A percentile compares a stretch with the other conserved stretches of the same genome.
These are phyloP conservation scores for Austrolebias charrua DNA, from an alignment of 2,797 vertebrate genomes.

Conservation along the genomic window DNA sequence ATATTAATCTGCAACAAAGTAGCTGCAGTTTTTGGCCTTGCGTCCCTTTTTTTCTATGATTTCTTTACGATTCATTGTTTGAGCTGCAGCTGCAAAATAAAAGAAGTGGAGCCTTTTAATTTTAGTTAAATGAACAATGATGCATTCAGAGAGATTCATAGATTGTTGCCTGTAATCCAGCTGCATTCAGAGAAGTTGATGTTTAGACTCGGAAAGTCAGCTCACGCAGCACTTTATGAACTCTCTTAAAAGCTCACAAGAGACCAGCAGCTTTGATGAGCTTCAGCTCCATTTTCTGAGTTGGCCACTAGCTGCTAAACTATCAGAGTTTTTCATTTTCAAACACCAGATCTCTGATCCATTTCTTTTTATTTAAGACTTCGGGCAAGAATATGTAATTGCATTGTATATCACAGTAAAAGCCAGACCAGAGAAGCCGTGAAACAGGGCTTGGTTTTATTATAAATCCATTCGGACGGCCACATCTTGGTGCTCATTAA, in stretches of 20 bases:
- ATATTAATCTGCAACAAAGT: background rate
- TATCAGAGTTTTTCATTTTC: conserved; percentile 32
- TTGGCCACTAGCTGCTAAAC: conserved; percentile 29
- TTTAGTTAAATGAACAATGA: conserved; percentile 8
- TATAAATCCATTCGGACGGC: conserved; percentile 28
- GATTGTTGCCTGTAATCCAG: conserved; percentile 16
- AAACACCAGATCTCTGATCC: conserved; percentile 15
- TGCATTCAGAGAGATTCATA: conserved; percentile 3
- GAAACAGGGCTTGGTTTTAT: conserved; percentile 25
- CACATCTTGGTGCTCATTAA: conserved; percentile 32
- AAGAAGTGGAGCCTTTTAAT: conserved; percentile 1
- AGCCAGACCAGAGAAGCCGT: conserved; percentile 25
- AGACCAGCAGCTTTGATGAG: conserved; percentile 46
- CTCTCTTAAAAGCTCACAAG: conserved; percentile 37
- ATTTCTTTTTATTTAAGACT: conserved; percentile 11
- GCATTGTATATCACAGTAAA: conserved; percentile 39
- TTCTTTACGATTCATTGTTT: background rate
- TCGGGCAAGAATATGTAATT: conserved; percentile 29
- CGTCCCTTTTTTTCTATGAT: background rate
- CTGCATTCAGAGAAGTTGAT: conserved; percentile 26
- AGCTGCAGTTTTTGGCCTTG: background rate
- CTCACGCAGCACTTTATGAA: conserved; percentile 40
- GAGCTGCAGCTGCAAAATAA: background rate
- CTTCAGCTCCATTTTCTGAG: conserved; percentile 38
- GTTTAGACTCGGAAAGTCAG: conserved; percentile 27